Evolutionary conservation across 1,140 invertebrate genomes (phyloP).

Genomic region (Berghia stephanieae): DNA sequence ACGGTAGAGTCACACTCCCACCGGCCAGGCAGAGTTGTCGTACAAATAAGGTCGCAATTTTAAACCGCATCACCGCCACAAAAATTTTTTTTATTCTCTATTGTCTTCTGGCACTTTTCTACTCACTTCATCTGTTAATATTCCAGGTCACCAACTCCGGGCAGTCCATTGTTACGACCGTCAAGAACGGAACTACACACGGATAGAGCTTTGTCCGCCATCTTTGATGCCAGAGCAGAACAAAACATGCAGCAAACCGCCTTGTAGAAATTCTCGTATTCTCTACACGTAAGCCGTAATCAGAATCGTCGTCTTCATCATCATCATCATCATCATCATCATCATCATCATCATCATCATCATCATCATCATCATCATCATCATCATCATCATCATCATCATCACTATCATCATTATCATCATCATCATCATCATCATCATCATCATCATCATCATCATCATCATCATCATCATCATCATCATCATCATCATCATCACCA

Average conservation of each 20-base stretch:
- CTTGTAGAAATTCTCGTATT: constrained; percentile 30
- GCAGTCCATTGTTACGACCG: constrained; percentile 42
- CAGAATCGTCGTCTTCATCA: too few relatives aligned
- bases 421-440: not conserved
- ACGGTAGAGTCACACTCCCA: too few relatives aligned
- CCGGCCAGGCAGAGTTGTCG: too few relatives aligned
- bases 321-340: not conserved
- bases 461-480: constrained; percentile 15
- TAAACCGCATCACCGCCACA: too few relatives aligned
- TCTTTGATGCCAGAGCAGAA: constrained; percentile 24
- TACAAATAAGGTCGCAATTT: too few relatives aligned
- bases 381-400: constrained; percentile 2
- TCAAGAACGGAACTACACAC: constrained; percentile 19
- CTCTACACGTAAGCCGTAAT: constrained; percentile 25
- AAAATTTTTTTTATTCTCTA: too few relatives aligned
- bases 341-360: constrained; percentile 10
- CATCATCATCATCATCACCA: not conserved
- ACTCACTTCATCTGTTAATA: too few relatives aligned
- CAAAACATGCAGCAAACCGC: constrained; percentile 33
- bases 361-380: not conserved
- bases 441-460: not conserved
- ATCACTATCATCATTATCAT: not conserved
- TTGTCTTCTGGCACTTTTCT: too few relatives aligned
- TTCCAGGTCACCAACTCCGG: constrained; percentile 38
- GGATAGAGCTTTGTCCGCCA: constrained; percentile 20